Conservation (phyloP, 2,797 vertebrate species). For the Syngnathus acus region DNA sequence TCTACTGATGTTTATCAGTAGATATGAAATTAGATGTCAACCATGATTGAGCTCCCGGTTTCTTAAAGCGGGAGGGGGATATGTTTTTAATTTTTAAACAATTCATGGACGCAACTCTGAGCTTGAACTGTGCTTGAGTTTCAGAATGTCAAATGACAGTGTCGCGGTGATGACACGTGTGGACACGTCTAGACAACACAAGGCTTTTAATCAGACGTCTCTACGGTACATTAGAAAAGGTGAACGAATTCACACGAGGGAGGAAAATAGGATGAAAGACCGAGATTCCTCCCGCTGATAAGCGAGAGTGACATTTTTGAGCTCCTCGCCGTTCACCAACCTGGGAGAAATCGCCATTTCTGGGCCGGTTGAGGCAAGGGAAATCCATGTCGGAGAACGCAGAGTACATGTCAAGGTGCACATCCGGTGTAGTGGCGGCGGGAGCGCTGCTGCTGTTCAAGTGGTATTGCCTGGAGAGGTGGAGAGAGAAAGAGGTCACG, state of each 20-base stretch:
- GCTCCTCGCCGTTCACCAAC: slow-evolving; percentile 49
- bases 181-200: slow-evolving; percentile 46
- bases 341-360: slow-evolving; percentile 79
- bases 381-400: slow-evolving; percentile 73
- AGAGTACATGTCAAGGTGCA: slow-evolving; percentile 65
- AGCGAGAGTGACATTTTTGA: neutral
- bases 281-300: slow-evolving; percentile 11
- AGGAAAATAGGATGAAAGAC: slow-evolving; percentile 36
- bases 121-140: neutral
- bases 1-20: neutral
- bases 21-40: neutral
- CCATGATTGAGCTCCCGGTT: neutral
- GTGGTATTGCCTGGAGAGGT: slow-evolving; percentile 65
- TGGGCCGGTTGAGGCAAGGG: slow-evolving; percentile 54
- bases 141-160: slow-evolving; percentile 24
- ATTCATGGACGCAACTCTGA: slow-evolving; percentile 9
- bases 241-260: slow-evolving; percentile 9
- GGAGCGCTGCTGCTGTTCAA: slow-evolving; percentile 55
- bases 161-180: slow-evolving; percentile 39
- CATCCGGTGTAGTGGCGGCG: slow-evolving; percentile 54
- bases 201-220: slow-evolving; percentile 45
- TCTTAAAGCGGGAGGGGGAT: neutral
- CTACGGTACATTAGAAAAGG: slow-evolving; percentile 25
- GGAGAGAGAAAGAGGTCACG: slow-evolving; percentile 3
- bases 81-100: neutral